Evolutionary conservation across 2,888 invertebrate species (phyloP), one percentile per base, ranked within the genome.

Genomic region (Beris morrisii): DNA sequence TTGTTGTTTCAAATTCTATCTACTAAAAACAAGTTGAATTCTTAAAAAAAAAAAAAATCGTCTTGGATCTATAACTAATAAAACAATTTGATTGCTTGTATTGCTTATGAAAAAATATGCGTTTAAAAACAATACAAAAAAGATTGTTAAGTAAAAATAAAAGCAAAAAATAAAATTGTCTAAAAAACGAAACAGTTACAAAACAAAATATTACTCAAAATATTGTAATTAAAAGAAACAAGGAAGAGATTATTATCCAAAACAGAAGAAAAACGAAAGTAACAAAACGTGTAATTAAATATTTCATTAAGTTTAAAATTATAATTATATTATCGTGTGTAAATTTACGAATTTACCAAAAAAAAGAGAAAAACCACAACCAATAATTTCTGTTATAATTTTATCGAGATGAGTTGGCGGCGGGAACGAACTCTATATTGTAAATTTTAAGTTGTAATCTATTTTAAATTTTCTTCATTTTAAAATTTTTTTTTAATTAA

Each of bases 151-250:
- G 13, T 13, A 12, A 9, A 54, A 54, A 22, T 28, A n/a, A 54
- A 54, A 30, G 4, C 56, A 65, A 65, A 48, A 28, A 43, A 30
- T 55, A 46, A 65, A 52, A 31, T 38, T 22, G 57, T 50, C 31
- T 55, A 48, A 43, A 53, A 63, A 56, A 31, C 32, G 38, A 38
- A 64, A 46, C 44, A 56, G 31, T 32, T 12, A 57, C 56, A 32
- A 32, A 46, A 28, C 54, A 56, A 46, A 65, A 45, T 22, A 13
- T 31, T 55, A 31, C 11, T 28, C 30, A 64, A 64, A 65, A 65
- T 32, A 13, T 9, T 43, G 32, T 38, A 65, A 48, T 57, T 45
- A 64, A 53, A 38, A 9, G 3, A 38, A 38, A 38, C 38, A 3
- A 38, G 38, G 3, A 38, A 38, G 38, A 12, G 38, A 32, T 32